phyloP scores from a whole-genome alignment of 1,140 invertebrate species.

The Agrypnia vestita region DNA sequence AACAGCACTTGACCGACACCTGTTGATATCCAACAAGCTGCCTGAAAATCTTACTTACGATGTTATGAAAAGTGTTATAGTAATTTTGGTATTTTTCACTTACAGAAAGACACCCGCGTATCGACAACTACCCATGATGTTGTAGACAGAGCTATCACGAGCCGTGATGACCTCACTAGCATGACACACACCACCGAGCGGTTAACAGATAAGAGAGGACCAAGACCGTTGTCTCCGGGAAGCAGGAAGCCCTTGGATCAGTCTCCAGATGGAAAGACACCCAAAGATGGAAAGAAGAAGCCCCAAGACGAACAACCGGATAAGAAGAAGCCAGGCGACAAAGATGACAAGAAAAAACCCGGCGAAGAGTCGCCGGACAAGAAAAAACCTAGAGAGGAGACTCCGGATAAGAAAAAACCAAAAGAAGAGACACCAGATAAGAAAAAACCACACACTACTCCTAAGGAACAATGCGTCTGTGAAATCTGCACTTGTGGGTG shows the following conservation, averaged over 20 bases:
- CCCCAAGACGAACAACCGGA: constrained; percentile 55
- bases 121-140: constrained; percentile 67
- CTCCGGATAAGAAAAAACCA: constrained; percentile 56
- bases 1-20: too few species aligned
- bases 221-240: constrained; percentile 46
- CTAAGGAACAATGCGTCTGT: constrained; percentile 89
- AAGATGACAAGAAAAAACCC: constrained; percentile 51
- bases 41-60: too few species aligned
- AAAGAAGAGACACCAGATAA: constrained; percentile 62
- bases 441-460: constrained; percentile 43
- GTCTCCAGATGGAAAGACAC: constrained; percentile 39
- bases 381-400: not conserved
- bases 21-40: too few species aligned
- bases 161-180: constrained; percentile 67
- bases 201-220: constrained; percentile 65
- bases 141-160: constrained; percentile 69
- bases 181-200: constrained; percentile 70
- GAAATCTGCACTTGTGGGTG: constrained; percentile 93
- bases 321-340: constrained; percentile 30
- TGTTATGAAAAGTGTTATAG: too few species aligned
- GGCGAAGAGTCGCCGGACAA: constrained; percentile 50
- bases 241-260: constrained; percentile 62
- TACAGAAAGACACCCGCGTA: constrained; percentile 71
- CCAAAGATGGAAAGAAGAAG: constrained; percentile 59
- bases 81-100: constrained; percentile 12